Evolutionary conservation across 2,888 invertebrate genomes (phyloP).

Genomic region (Caenorhabditis zanzibari): DNA sequence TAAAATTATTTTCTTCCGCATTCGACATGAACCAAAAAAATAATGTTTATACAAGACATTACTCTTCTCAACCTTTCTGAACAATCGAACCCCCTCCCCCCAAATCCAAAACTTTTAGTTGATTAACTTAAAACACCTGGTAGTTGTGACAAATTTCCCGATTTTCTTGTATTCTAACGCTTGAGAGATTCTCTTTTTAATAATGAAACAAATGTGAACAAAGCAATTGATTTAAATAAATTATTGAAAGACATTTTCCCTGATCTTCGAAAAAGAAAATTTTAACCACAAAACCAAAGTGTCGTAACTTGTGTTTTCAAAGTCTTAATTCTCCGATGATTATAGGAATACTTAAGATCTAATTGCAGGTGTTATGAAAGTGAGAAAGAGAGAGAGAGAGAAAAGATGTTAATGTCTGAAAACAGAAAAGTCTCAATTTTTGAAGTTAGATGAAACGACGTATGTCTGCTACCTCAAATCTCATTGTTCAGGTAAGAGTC

Average conservation of each 20-base stretch:
- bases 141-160: conserved; percentile 34
- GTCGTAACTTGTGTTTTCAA: not conserved
- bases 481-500: conserved; percentile 21
- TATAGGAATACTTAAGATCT: not conserved
- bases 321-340: not conserved
- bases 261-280: conserved; percentile 1
- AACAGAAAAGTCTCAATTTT: not conserved
- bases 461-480: conserved; percentile 20
- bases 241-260: not conserved
- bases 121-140: conserved; percentile 31
- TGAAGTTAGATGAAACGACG: conserved; percentile 7
- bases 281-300: not conserved
- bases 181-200: conserved; percentile 42
- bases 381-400: no score
- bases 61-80: not conserved
- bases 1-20: not conserved
- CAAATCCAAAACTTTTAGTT: conserved; percentile 7
- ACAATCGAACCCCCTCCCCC: conserved; percentile 5
- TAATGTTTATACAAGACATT: not conserved
- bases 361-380: conserved; percentile 32
- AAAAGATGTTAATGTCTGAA: no score
- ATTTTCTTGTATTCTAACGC: not conserved
- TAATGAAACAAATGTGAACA: conserved; percentile 56
- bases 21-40: conserved; percentile 34
- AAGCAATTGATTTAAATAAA: conserved; percentile 40